Conservation (phyloP, 2,797 vertebrate species). For the Oreochromis grahami region DNA sequence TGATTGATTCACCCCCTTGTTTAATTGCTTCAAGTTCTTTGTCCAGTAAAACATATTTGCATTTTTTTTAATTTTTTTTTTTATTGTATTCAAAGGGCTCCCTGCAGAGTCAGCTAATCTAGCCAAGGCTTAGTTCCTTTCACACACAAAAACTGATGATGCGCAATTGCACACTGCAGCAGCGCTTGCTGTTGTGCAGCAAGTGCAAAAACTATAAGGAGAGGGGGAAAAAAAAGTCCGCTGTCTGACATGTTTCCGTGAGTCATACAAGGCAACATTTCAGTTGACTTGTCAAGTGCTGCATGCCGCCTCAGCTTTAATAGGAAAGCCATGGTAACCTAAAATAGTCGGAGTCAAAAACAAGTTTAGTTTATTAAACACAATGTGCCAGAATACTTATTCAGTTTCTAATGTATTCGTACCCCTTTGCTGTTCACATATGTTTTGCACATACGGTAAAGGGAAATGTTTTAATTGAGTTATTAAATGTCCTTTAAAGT, state of each 20-base stretch:
- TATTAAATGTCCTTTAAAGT: neutral
- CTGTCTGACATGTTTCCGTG: constrained; percentile 14
- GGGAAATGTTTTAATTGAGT: neutral
- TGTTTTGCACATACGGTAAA: neutral
- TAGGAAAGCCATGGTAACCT: constrained; percentile 20
- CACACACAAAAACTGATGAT: constrained; percentile 14
- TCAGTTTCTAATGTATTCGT: neutral
- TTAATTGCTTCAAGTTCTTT: constrained; percentile 11
- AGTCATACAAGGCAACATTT: constrained; percentile 37
- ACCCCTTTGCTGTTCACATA: neutral
- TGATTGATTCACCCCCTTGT: constrained; percentile 1
- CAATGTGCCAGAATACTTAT: neutral
- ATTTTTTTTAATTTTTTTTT: constrained; percentile 46
- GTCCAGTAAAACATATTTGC: constrained; percentile 28
- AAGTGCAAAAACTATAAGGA: neutral
- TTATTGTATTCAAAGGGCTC: constrained; percentile 9
- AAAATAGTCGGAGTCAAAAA: neutral
- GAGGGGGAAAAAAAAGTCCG: neutral
- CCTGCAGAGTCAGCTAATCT: constrained; percentile 40
- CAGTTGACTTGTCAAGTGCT: constrained; percentile 18
- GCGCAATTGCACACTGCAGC: constrained; percentile 16
- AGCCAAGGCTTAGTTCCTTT: neutral
- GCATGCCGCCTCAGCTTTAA: constrained; percentile 32
- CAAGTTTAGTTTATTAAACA: neutral
- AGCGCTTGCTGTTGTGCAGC: constrained; percentile 4